Evolutionary conservation across 2,797 vertebrate genomes (phyloP).

Genomic region (Nasua narica): DNA sequence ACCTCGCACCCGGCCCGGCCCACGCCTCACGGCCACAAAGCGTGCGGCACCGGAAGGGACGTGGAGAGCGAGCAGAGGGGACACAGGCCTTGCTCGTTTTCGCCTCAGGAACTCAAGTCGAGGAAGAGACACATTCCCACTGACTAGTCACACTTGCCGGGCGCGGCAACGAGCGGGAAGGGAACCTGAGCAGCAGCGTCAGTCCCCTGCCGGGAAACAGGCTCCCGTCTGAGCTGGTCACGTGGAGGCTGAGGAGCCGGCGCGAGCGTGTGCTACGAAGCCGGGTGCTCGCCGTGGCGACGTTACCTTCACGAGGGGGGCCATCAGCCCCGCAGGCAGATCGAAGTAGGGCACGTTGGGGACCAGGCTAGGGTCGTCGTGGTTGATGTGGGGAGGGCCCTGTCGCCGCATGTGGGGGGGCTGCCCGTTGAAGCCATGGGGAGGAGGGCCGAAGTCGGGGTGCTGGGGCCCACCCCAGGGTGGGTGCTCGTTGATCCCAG

Average conservation of each 20-base stretch:
- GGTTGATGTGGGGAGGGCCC: constrained; percentile 91
- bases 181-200: background rate
- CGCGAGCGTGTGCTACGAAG: fast-evolving
- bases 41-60: background rate
- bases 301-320: constrained; percentile 94
- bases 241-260: fast-evolving
- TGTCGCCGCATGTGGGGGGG: constrained; percentile 95
- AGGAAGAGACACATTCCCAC: background rate
- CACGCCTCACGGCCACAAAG: background rate
- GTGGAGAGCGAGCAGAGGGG: too few relatives aligned
- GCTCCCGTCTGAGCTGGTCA: too few relatives aligned
- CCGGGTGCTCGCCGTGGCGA: background rate
- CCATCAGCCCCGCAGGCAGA: constrained; percentile 98
- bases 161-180: background rate
- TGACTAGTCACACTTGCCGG: background rate
- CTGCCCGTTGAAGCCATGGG: constrained; percentile 96
- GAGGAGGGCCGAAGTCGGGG: constrained; percentile 94
- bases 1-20: background rate
- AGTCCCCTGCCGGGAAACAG: background rate
- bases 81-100: background rate
- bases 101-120: background rate
- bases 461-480: constrained; percentile 96
- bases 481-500: constrained; percentile 93
- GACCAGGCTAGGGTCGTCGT: constrained; percentile 96
- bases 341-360: constrained; percentile 99